Conservation (phyloP, 2,888 invertebrate species). For the Harpalus rubripes region DNA sequence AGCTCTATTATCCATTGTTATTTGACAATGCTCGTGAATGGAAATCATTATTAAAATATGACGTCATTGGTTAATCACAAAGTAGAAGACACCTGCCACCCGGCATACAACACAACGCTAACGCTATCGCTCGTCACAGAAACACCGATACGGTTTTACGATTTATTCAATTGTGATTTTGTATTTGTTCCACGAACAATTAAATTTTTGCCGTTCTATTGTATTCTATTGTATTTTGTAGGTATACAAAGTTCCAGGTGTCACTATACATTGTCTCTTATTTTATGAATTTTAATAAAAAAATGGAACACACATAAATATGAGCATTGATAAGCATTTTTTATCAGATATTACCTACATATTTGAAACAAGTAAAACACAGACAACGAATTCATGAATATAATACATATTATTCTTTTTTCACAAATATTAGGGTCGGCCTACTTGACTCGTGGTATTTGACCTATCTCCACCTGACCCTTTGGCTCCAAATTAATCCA, state of each 20-base stretch:
- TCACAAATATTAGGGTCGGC: background rate
- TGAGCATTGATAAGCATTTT: background rate
- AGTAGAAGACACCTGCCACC: slow-evolving; percentile 73
- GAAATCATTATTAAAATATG: slow-evolving; percentile 75
- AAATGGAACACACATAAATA: background rate
- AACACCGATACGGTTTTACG: slow-evolving; percentile 32
- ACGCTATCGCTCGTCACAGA: slow-evolving; percentile 12
- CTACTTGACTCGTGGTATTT: no score
- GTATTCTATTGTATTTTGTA: slow-evolving; percentile 12
- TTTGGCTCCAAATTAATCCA: no score
- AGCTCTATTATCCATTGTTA: slow-evolving; percentile 74
- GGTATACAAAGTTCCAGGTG: slow-evolving; percentile 19
- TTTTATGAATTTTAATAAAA: slow-evolving; percentile 16
- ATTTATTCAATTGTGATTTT: slow-evolving; percentile 31
- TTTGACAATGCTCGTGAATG: slow-evolving; percentile 75
- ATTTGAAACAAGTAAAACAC: no score
- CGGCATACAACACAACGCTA: background rate
- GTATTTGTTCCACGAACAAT: slow-evolving; percentile 32
- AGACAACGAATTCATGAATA: background rate
- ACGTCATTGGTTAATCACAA: slow-evolving; percentile 73
- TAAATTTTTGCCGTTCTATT: slow-evolving; percentile 12
- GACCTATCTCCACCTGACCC: no score
- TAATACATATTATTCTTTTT: background rate
- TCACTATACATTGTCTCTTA: background rate
- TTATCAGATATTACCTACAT: background rate